Evolutionary conservation across 2,888 invertebrate genomes (phyloP).

Genomic region (Apocheima hispidaria): DNA sequence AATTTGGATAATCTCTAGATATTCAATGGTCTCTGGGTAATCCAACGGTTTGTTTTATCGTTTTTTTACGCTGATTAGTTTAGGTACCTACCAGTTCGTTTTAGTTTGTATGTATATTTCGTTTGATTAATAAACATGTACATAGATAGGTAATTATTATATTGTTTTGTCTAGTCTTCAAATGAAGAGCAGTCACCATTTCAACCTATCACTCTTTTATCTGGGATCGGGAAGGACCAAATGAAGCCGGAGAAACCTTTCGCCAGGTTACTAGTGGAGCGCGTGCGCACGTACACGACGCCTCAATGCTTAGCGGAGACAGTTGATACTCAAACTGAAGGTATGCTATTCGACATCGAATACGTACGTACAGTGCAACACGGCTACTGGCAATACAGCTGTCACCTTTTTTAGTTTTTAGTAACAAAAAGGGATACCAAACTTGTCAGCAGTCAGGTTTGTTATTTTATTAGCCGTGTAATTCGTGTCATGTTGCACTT

Average conservation of each 20-base stretch:
- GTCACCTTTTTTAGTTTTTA: too few species aligned
- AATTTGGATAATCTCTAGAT: too few species aligned
- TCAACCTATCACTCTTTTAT: slow-evolving; percentile 63
- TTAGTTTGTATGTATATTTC: neutral
- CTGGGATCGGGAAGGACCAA: slow-evolving; percentile 55
- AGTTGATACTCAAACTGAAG: slow-evolving; percentile 40
- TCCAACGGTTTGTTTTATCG: too few species aligned
- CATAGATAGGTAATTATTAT: neutral
- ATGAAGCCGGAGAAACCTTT: slow-evolving; percentile 67
- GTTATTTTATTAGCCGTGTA: too few species aligned
- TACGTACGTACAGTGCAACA: too few species aligned
- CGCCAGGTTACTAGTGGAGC: slow-evolving; percentile 65
- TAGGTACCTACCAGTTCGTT: too few species aligned
- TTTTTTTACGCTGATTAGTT: too few species aligned
- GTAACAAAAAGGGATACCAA: neutral
- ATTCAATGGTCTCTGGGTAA: too few species aligned
- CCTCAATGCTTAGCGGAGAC: slow-evolving; percentile 51
- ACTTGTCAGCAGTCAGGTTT: too few species aligned
- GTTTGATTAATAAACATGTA: neutral
- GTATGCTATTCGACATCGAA: slow-evolving; percentile 33
- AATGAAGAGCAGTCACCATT: slow-evolving; percentile 78
- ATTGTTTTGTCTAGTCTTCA: slow-evolving; percentile 60
- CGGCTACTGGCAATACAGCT: too few species aligned
- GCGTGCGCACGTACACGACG: slow-evolving; percentile 69
- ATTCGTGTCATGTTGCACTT: too few species aligned